phyloP scores from a whole-genome alignment of 2,888 invertebrate species.

The Petrophora chlorosata region DNA sequence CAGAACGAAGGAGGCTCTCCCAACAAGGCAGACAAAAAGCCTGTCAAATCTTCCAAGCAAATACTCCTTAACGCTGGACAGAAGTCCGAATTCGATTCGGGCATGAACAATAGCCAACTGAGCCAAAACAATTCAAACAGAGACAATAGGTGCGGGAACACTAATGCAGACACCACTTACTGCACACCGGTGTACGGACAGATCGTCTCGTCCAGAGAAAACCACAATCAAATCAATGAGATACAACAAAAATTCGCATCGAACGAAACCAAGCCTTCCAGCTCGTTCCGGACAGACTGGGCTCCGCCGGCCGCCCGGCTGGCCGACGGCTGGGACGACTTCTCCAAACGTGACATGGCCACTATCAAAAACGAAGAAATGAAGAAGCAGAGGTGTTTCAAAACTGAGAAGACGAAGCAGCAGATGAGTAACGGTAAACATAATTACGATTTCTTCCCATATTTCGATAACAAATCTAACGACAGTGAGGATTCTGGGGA shows the following conservation, averaged over 20 bases:
- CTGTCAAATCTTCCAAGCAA: conserved; percentile 76
- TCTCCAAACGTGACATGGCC: conserved; percentile 70
- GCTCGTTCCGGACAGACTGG: conserved; percentile 73
- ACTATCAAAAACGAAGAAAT: conserved; percentile 65
- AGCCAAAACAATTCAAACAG: conserved; percentile 56
- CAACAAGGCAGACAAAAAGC: conserved; percentile 54
- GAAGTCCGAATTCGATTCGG: conserved; percentile 78
- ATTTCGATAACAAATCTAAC: conserved; percentile 72
- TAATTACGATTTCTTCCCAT: conserved; percentile 76
- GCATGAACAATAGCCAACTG: conserved; percentile 77
- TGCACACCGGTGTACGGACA: conserved; percentile 79
- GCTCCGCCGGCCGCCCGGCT: conserved; percentile 63
- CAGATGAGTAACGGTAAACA: conserved; percentile 66
- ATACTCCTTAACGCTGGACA: conserved; percentile 78
- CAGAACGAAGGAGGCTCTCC: conserved; percentile 54
- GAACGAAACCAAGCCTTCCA: conserved; percentile 71
- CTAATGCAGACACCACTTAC: conserved; percentile 70
- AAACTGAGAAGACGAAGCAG: conserved; percentile 59
- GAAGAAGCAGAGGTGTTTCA: conserved; percentile 56
- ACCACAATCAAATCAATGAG: conserved; percentile 78
- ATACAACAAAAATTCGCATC: conserved; percentile 73
- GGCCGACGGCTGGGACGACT: conserved; percentile 73
- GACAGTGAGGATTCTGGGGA: conserved; percentile 41
- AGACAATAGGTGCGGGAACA: conserved; percentile 57
- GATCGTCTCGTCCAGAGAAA: conserved; percentile 75